A percentile compares a stretch with the other conserved stretches of the same genome.
Conservation (phyloP, 2,113 vertebrate species). For the Platichthys flesus region DNA sequence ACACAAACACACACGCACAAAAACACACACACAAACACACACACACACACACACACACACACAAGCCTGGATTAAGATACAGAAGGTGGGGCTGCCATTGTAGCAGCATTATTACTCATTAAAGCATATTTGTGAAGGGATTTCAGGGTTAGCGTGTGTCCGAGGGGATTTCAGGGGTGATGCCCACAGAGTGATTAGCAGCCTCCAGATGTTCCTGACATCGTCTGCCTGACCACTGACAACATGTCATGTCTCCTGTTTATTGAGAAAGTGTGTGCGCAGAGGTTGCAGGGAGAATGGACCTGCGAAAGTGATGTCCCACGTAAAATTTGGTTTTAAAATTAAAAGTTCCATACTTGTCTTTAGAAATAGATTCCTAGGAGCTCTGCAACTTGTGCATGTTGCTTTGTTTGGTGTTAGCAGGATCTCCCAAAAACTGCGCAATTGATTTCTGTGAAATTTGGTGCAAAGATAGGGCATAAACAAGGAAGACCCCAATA, state of each 20-base stretch:
- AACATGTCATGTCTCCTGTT: slow-evolving; percentile 47
- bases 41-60: slow-evolving; percentile 14
- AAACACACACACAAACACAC: slow-evolving; percentile 29
- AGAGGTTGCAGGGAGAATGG: background rate
- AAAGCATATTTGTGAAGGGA: slow-evolving; percentile 68
- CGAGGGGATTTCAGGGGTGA: slow-evolving; percentile 48
- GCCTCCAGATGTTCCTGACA: slow-evolving; percentile 69
- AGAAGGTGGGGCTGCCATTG: slow-evolving; percentile 64
- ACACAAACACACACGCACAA: slow-evolving; percentile 13
- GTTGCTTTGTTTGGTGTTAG: background rate
- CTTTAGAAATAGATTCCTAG: background rate
- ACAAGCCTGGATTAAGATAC: slow-evolving; percentile 68
- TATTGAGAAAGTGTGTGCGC: background rate
- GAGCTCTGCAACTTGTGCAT: too few relatives aligned
- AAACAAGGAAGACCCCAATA: too few relatives aligned
- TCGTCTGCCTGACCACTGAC: slow-evolving; percentile 41
- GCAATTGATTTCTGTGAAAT: too few relatives aligned
- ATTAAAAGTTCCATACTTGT: too few relatives aligned
- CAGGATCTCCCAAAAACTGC: background rate
- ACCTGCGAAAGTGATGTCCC: background rate
- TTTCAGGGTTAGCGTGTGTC: slow-evolving; percentile 53
- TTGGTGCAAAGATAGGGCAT: too few relatives aligned
- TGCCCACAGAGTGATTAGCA: slow-evolving; percentile 52
- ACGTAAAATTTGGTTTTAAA: too few relatives aligned
- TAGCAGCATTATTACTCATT: slow-evolving; percentile 73